These are phyloP conservation scores for Neoaliturus tenellus DNA, from an alignment of 2,888 invertebrate genomes.

Conservation along the genomic window DNA sequence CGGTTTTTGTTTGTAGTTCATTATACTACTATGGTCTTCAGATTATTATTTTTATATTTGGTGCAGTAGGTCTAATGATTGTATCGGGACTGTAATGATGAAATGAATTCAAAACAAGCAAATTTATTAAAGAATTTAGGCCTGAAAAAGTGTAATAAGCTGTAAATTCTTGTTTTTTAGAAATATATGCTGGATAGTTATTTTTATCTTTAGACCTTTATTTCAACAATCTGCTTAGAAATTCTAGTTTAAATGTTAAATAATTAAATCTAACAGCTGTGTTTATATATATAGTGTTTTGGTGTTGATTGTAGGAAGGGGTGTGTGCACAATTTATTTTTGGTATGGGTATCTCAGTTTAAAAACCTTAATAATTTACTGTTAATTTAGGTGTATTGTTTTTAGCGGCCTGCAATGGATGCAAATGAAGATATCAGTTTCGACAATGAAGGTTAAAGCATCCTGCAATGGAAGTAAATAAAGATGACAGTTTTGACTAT, in stretches of 20 bases:
- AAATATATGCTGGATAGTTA: neutral
- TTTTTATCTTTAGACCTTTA: neutral
- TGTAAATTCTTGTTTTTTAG: neutral
- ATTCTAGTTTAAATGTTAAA: neutral
- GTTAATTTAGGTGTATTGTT: neutral
- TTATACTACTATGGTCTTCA: neutral
- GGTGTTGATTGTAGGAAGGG: neutral
- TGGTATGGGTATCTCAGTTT: neutral
- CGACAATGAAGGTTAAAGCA: neutral
- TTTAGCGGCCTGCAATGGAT: neutral
- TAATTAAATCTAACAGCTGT: neutral
- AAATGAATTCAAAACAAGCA: neutral
- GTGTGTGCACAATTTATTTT: neutral
- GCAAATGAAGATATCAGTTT: neutral
- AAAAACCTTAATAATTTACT: neutral
- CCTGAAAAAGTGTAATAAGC: neutral
- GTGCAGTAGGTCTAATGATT: slow-evolving; percentile 1
- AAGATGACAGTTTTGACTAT: neutral
- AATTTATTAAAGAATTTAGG: neutral
- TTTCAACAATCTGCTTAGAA: neutral
- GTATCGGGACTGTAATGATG: slow-evolving; percentile 3
- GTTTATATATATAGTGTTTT: neutral
- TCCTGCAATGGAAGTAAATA: slow-evolving; percentile 1
- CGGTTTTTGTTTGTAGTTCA: neutral
- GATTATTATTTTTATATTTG: neutral